Evolutionary conservation across 2,797 vertebrate genomes (phyloP), one percentile per base, ranked within the genome.

Genomic region (Rhinichthys osculus): DNA sequence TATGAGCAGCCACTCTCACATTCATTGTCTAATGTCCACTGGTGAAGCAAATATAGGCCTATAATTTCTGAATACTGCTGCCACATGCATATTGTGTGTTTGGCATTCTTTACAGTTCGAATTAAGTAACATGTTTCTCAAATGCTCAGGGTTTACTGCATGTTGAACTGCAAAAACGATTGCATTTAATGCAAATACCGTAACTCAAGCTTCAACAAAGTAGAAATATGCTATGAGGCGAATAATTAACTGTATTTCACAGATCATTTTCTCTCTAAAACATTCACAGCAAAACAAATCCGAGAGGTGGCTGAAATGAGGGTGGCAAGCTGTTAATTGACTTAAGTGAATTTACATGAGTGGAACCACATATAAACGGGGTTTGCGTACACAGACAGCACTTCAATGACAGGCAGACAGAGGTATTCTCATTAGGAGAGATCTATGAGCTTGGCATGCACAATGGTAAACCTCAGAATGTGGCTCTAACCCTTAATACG

Each of bases 381-480:
- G 5, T 67, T 62, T 44, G 44, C 14, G 23, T 52, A 70, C 7
- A 64, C 19, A 79, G 77, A 66, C 84, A 44, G 1, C 84, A 72
- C 14, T 74, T 66, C 91, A 89, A 90, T 89, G 89, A 91, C 88
- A 89, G 77, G 52, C 86, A 87, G 82, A 81, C 85, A 78, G 54
- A 82, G 89, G 83, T 92, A 91, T 93, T 93, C 91, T 92, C 89
- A 92, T 92, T 92, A 93, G 91, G 91, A 88, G 88, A 91, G 90
- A 92, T 93, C 89, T 89, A 72, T 42, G 66, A 81, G 35, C 47
- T 72, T 59, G 33, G 73, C 52, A 52, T 59, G 71, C 64, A 52
- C 85, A 77, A 87, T 86, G 90, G 91, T 91, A 91, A 92, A 91
- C 92, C 90, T 92, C 88, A 90, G 88, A 89, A 84, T 83, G 74